Evolutionary conservation across 2,113 vertebrate genomes (phyloP).

Genomic region (Nesogale talazaci): DNA sequence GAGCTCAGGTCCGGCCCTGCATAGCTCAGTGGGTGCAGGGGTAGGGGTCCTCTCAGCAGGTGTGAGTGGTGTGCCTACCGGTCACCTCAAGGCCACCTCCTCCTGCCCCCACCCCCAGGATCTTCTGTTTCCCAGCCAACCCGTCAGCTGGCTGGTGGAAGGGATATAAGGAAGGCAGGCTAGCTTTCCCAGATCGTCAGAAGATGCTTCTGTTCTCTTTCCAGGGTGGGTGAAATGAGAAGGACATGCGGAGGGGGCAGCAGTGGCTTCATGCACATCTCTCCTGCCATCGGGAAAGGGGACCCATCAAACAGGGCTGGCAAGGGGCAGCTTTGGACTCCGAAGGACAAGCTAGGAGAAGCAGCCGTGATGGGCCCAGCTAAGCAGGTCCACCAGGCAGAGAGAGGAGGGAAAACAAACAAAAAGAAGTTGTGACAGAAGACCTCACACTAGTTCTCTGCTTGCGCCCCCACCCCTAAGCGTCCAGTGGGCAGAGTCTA

Average conservation of each 20-base stretch:
- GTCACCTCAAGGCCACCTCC: not conserved
- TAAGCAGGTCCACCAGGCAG: not conserved
- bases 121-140: not conserved
- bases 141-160: not conserved
- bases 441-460: not conserved
- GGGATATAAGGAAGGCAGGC: not conserved
- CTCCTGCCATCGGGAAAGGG: not conserved
- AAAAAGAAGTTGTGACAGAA: not conserved
- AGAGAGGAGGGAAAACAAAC: not conserved
- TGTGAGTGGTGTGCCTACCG: not conserved
- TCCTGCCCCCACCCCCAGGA: not conserved
- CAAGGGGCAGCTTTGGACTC: too few relatives aligned
- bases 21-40: fast-evolving
- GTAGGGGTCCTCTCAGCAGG: not conserved
- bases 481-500: not conserved
- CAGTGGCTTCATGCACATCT: not conserved
- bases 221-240: not conserved
- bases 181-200: not conserved
- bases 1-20: not conserved
- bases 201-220: not conserved
- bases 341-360: not conserved
- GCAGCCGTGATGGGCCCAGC: not conserved
- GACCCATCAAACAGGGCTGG: not conserved
- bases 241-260: not conserved
- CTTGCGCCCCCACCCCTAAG: not conserved